Percentiles rank a stretch among this genome's conserved stretches.
Evolutionary conservation across 2,888 invertebrate genomes (phyloP).

Genomic region (Amorpha juglandis): DNA sequence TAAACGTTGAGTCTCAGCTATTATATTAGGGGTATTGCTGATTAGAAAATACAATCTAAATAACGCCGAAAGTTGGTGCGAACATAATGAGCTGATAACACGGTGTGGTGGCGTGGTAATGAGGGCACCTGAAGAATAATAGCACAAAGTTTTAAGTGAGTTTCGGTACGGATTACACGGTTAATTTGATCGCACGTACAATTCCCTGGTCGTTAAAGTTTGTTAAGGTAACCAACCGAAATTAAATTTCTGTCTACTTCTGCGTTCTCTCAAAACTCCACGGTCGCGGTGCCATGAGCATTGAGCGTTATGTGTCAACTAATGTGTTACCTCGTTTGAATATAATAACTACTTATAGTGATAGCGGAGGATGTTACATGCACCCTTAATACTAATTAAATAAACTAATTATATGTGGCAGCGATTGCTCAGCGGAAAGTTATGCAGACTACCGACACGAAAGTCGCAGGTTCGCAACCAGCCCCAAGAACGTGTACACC

Average conservation of each 20-base stretch:
- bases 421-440: too few relatives aligned
- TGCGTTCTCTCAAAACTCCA: slow-evolving; percentile 4
- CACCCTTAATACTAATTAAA: neutral
- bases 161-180: slow-evolving; percentile 48
- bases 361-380: too few relatives aligned
- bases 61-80: slow-evolving; percentile 37
- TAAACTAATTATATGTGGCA: too few relatives aligned
- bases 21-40: slow-evolving; percentile 22
- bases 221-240: slow-evolving; percentile 21
- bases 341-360: neutral
- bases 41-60: slow-evolving; percentile 34
- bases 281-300: slow-evolving; percentile 6
- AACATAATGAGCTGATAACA: slow-evolving; percentile 43
- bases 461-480: too few relatives aligned
- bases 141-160: slow-evolving; percentile 52
- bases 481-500: too few relatives aligned
- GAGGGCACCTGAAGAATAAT: slow-evolving; percentile 42
- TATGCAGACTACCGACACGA: too few relatives aligned
- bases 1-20: neutral
- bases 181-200: slow-evolving; percentile 50
- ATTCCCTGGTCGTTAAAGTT: slow-evolving; percentile 46
- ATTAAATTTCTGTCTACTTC: slow-evolving; percentile 19
- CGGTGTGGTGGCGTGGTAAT: slow-evolving; percentile 30
- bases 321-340: slow-evolving; percentile 22
- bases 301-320: slow-evolving; percentile 17